Evolutionary conservation across 2,888 invertebrate species (phyloP).

Genomic region (Ichneumoninae sp.): DNA sequence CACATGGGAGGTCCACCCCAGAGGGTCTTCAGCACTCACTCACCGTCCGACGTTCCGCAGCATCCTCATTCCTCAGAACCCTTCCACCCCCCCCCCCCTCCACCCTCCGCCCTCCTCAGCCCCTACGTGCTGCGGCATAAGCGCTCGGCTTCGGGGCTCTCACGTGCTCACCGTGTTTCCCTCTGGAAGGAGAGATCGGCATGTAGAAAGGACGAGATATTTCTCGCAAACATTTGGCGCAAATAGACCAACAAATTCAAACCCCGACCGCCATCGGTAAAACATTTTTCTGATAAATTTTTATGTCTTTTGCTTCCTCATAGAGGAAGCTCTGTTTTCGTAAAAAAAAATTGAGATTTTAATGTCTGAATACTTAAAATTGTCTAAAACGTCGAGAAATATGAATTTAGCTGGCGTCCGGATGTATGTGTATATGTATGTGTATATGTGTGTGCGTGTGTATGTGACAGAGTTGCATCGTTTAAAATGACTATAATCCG

Average conservation of each 20-base stretch:
- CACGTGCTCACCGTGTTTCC: not conserved
- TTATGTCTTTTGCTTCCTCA: not conserved
- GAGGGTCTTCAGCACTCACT: slow-evolving; percentile 30
- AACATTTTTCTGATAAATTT: not conserved
- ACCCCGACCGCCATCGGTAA: not conserved
- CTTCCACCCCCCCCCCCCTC: too few species aligned
- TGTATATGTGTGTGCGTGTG: too few species aligned
- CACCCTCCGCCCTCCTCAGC: not conserved
- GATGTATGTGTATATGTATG: too few species aligned
- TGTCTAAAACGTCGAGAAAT: too few species aligned
- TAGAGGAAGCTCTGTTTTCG: too few species aligned
- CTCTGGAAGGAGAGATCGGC: not conserved
- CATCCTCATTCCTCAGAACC: slow-evolving; percentile 29
- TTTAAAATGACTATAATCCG: too few species aligned
- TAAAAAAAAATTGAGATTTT: too few species aligned
- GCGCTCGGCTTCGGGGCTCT: slow-evolving; percentile 3
- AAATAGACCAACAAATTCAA: not conserved
- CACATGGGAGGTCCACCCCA: not conserved
- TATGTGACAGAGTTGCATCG: too few species aligned
- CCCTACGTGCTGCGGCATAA: slow-evolving; percentile 41
- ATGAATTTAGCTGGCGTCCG: too few species aligned
- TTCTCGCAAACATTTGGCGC: not conserved
- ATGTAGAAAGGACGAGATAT: not conserved
- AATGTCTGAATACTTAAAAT: too few species aligned
- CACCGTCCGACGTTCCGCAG: slow-evolving; percentile 30